phyloP scores from a whole-genome alignment of 2,113 vertebrate genomes.

The Talpa occidentalis region DNA sequence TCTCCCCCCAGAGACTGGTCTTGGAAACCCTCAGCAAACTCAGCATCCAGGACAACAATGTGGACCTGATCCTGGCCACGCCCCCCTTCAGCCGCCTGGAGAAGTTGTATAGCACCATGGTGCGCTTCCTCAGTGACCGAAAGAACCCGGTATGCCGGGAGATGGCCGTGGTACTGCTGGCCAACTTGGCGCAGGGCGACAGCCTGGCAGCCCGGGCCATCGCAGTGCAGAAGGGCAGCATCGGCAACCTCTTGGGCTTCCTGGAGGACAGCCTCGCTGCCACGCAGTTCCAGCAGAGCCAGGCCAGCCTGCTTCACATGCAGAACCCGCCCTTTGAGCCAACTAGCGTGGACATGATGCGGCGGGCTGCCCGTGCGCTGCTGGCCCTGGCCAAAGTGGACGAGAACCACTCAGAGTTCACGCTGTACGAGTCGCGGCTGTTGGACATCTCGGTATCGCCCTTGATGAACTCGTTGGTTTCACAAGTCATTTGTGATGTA shows the following conservation, averaged over 20 bases:
- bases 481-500: conserved; percentile 99
- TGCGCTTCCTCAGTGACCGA: conserved; percentile 97
- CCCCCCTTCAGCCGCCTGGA: conserved; percentile 97
- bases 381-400: conserved; percentile 99
- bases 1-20: conserved; percentile 99
- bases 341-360: conserved; percentile 99
- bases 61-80: conserved; percentile 99
- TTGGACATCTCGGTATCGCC: conserved; percentile 99
- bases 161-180: conserved; percentile 99
- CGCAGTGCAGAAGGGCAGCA: conserved; percentile 97
- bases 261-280: conserved; percentile 99
- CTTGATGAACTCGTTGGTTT: conserved; percentile 99
- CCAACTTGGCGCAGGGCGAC: conserved; percentile 99
- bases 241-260: conserved; percentile 97
- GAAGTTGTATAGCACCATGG: conserved; percentile 97
- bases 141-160: conserved; percentile 98
- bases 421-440: conserved; percentile 98
- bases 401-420: conserved; percentile 99
- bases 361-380: conserved; percentile 96
- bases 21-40: conserved; percentile 99
- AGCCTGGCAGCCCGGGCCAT: conserved; percentile 97
- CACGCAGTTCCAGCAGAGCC: conserved; percentile 98
- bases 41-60: conserved; percentile 99
- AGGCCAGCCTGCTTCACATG: conserved; percentile 95
- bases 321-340: conserved; percentile 98